Percentiles rank a stretch among this genome's conserved stretches.
These are phyloP conservation scores for Musca domestica DNA, from an alignment of 1,140 invertebrate species.

Conservation along the genomic window DNA sequence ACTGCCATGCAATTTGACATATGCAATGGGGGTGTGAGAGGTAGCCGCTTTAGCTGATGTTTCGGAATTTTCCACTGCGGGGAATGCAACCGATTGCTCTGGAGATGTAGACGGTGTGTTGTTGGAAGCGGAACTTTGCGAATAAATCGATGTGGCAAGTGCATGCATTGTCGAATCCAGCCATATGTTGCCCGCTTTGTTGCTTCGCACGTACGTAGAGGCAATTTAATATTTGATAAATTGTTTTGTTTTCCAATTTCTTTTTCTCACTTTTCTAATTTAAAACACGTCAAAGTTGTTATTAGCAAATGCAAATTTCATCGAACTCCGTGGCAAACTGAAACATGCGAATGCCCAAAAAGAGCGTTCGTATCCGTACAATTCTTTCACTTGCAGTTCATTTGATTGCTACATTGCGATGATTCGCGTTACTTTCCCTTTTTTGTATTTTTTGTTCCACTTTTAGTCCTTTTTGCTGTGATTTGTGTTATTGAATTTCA, in stretches of 20 bases:
- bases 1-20: too few relatives aligned
- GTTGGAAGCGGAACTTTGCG: not conserved
- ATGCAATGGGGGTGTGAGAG: not conserved
- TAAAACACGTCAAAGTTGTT: constrained; percentile 18
- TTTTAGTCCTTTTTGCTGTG: not conserved
- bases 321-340: not conserved
- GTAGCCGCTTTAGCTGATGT: not conserved
- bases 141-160: not conserved
- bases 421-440: constrained; percentile 16
- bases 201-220: too few relatives aligned
- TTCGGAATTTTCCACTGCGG: not conserved
- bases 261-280: constrained; percentile 7
- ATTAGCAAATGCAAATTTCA: not conserved
- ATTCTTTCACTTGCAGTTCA: not conserved
- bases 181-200: too few relatives aligned
- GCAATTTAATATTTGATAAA: too few relatives aligned
- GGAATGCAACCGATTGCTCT: constrained; percentile 5
- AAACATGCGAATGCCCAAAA: constrained; percentile 1
- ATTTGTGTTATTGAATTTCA: too few relatives aligned
- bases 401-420: constrained; percentile 6
- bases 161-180: too few relatives aligned
- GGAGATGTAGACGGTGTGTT: not conserved
- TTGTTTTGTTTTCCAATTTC: constrained; percentile 1
- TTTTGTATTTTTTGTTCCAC: not conserved
- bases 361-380: not conserved